These are phyloP conservation scores for Drosophila diplacantha DNA, from an alignment of 2,888 invertebrate genomes.

Conservation along the genomic window DNA sequence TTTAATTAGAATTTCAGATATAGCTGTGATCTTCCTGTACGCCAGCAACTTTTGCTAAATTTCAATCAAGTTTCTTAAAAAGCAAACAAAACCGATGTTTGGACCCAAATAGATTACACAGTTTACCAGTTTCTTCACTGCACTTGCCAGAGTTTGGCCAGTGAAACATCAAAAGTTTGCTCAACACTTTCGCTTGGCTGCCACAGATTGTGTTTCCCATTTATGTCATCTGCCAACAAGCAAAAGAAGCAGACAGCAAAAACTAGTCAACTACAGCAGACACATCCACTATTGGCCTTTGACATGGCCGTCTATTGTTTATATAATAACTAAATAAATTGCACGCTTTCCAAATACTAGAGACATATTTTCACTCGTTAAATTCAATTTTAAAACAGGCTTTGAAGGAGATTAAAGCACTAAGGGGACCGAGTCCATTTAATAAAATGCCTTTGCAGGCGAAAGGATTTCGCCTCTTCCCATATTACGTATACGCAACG, in stretches of 20 bases:
- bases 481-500: constrained; percentile 60
- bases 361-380: constrained; percentile 13
- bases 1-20: constrained; percentile 26
- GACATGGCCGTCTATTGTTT: constrained; percentile 5
- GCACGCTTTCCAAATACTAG: background rate
- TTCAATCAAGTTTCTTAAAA: constrained; percentile 19
- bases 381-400: constrained; percentile 21
- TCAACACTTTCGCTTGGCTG: constrained; percentile 26
- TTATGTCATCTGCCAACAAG: constrained; percentile 12
- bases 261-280: background rate
- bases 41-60: constrained; percentile 9
- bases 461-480: constrained; percentile 32
- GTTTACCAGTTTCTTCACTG: constrained; percentile 5
- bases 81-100: constrained; percentile 12
- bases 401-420: constrained; percentile 38
- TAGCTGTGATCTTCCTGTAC: background rate
- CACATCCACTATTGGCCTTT: background rate
- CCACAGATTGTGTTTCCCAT: constrained; percentile 14
- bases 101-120: constrained; percentile 4
- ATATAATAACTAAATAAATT: constrained; percentile 28
- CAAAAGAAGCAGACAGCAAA: constrained; percentile 2
- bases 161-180: constrained; percentile 28
- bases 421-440: constrained; percentile 37
- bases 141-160: constrained; percentile 3
- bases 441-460: constrained; percentile 42